Conservation (phyloP, 2,113 vertebrate genomes). For the Hydrochoerus hydrochaeris region DNA sequence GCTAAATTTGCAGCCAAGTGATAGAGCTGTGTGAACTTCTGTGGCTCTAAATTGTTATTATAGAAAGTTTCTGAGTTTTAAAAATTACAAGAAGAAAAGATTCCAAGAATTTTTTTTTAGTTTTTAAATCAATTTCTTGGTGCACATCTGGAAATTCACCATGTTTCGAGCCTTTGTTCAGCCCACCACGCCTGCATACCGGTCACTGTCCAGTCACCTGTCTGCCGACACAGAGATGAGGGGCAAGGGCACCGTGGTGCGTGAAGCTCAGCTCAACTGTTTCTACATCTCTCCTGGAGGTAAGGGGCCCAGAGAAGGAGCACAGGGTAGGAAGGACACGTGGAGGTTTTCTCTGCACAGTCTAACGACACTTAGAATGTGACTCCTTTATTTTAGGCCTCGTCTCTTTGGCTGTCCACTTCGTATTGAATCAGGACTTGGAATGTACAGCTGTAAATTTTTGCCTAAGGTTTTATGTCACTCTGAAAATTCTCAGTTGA, state of each 20-base stretch:
- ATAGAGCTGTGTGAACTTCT: not conserved
- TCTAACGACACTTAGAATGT: not conserved
- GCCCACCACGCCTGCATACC: constrained; percentile 83
- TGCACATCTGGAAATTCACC: constrained; percentile 66
- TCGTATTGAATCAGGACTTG: not conserved
- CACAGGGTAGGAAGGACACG: not conserved
- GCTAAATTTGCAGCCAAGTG: not conserved
- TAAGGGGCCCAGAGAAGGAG: constrained; percentile 84
- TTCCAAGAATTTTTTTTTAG: not conserved
- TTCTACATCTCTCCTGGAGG: constrained; percentile 93
- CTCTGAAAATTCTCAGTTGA: constrained; percentile 19
- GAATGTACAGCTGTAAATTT: not conserved
- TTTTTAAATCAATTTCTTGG: not conserved
- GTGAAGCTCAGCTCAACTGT: constrained; percentile 92
- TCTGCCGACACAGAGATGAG: constrained; percentile 87
- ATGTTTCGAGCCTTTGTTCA: constrained; percentile 88
- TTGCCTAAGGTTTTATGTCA: constrained; percentile 29
- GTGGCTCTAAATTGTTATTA: not conserved
- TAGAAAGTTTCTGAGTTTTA: not conserved
- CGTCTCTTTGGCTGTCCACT: not conserved
- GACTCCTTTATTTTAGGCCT: not conserved
- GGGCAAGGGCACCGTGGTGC: constrained; percentile 93
- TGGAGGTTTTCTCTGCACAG: not conserved
- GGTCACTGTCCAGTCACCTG: constrained; percentile 88
- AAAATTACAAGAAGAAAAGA: constrained; percentile 6